Evolutionary conservation across 2,113 vertebrate genomes (phyloP), one percentile per base, ranked within the genome.

Genomic region (Thomomys bottae): DNA sequence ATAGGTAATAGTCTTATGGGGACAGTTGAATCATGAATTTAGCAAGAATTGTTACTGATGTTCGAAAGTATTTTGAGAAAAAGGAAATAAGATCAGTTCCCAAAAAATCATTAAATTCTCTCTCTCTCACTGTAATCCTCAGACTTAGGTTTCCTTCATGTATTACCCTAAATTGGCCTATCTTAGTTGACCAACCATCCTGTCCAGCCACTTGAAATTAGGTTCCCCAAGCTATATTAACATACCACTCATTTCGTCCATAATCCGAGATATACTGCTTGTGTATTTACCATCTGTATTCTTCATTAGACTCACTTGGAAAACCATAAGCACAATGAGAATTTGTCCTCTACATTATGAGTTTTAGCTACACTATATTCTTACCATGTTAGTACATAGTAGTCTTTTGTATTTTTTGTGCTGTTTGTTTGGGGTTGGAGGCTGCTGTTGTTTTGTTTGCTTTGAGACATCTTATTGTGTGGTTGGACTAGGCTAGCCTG

Each of bases 121-220:
- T 40, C 26, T 88, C 21, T 88, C 24, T 32, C 5, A 14, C 26
- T 57, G 54, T 34, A 63, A 17, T 73, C 40, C 32, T 76, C 70
- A 90, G n/a, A 76, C 67, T 42, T 80, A 15, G 10, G 59, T 93
- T 87, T 82, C 20, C 61, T 94, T 91, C 20, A 72, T 23, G 49
- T 36, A 30, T 88, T 15, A 90, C 15, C 9, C 28, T 26, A 66
- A 28, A 38, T 78, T 26, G 23, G 72, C 30, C 71, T 66, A 26
- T 40, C 11, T 70, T 28, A 59, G 38, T 73, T n/a, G 12, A 87
- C 4, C 21, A 76, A 87, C 6, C 17, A 72, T 88, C 24, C 34
- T 32, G 10, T 68, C 11, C 40, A 59, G 0, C 34, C 8, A 63
- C 66, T 23, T 71, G 28, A 49, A 54, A 70, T 36, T 91, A 59